Base-by-base conservation (phyloP, 2,113 vertebrate species). In the Proteles cristata region DNA sequence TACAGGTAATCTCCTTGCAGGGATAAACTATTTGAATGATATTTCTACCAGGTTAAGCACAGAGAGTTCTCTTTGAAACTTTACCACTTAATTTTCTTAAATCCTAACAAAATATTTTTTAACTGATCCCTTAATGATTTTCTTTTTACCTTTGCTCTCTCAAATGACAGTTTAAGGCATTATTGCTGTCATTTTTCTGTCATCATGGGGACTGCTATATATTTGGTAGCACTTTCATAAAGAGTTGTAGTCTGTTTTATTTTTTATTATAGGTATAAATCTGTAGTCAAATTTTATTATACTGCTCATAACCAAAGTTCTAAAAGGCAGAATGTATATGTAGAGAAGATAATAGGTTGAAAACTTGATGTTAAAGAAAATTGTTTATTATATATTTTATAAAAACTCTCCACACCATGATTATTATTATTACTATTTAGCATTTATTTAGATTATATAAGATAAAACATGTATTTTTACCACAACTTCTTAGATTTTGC, bases 21-120 rank as follows among this genome's bases (percentile, higher is more conserved):
- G 63, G 71, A 96, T 98, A 76, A 98, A 90, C 88, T 96, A 96
- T 96, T 96, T 97, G 80, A 97, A 97, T 80, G 88, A 94, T 97
- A 95, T 97, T 48, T 97, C 48, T 94, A 68, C 83, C 16, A 23
- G 55, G 35, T 91, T 98, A 79, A 81, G 16, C 58, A 92, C 10
- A 69, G 89, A 81, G 73, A 63, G 4, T 86, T 95, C 91, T 97
- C 33, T n/a, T 11, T 90, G 26, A 11, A 35, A 96, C 23, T 96
- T 96, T 85, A 94, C 14, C 85, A 93, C 91, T 97, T 97, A 95
- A 83, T 97, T 97, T 86, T 31, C 89, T 96, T 92, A 82, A 95
- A 88, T 96, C 79, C 95, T 91, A 92, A 96, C 39, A 90, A 39
- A 97, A 80, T 76, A 7, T 89, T 92, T 97, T 94, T 68, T 33